Evolutionary conservation across 2,797 vertebrate genomes (phyloP), one percentile per base, ranked within the genome.

Genomic region (Ctenosaura bakeri): DNA sequence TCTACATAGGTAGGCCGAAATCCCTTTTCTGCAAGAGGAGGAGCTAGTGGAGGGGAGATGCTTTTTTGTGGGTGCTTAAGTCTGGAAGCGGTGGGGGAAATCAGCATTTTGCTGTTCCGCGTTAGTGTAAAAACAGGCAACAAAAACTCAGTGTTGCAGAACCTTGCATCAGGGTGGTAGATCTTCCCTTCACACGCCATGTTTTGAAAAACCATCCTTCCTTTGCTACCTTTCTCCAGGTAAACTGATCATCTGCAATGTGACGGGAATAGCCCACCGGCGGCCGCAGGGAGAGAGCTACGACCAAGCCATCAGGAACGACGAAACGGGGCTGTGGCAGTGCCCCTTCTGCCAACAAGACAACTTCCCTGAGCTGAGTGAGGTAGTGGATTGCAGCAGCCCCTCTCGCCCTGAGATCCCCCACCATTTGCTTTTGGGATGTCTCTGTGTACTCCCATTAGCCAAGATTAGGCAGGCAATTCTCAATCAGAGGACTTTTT

Each of bases 321-420:
- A 99, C 1, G 96, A 98, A 84, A 99, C 99, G 0, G 99, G 99
- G 2, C 97, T 99, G 29, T 99, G 99, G 99, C 99, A 99, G 94
- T 99, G 99, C 96, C 99, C 99, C 76, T 99, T 99, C 97, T 99
- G 99, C 91, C 99, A 99, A 91, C 99, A 99, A 95, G 99, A 99
- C 97, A 99, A 99, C 96, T 99, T 99, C 85, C 99, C 99, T 52
- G 99, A 99, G 90, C 98, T 99, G 88, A 99, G 99, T 0, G 99
- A 99, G 98, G 99, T 99, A 81, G 6, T 83, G n/a, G 46, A 0
- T n/a, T 54, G 8, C 7, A 32, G 8, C 16, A 69, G 66, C 66
- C 20, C 1, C 26, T 32, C 26, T 32, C 8, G 9, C 8, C 66
- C 7, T 1, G 2, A 10, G 3, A 69, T 69, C 26, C 12, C 66